Percentiles rank a stretch among this genome's conserved stretches.
Conservation (phyloP, 2,113 vertebrate species). For the Cathartes aura region DNA sequence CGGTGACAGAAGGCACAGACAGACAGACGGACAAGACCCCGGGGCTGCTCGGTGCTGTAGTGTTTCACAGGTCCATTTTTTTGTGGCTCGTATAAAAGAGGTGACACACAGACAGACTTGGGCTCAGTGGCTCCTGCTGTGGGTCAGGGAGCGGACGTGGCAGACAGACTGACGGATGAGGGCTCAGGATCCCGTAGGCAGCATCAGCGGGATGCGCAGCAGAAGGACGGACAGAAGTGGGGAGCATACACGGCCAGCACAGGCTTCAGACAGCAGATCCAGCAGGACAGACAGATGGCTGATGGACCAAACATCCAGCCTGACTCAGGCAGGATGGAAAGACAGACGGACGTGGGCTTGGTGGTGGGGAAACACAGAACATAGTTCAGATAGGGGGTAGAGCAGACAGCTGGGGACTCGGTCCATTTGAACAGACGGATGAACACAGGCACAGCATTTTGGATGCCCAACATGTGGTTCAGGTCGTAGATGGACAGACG, state of each 20-base stretch:
- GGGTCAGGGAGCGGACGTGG: conserved; percentile 11
- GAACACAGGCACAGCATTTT: neutral
- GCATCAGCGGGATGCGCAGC: neutral
- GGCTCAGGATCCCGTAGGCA: neutral
- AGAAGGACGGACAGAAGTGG: neutral
- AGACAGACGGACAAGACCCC: neutral
- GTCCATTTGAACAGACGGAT: neutral
- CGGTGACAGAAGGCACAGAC: neutral
- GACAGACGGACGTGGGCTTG: neutral
- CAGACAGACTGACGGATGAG: neutral
- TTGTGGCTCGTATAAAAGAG: neutral
- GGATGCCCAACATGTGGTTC: neutral
- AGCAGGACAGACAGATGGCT: conserved; percentile 60
- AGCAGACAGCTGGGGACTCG: neutral
- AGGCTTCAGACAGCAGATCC: conserved; percentile 70
- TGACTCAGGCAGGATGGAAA: neutral
- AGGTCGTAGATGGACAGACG: neutral
- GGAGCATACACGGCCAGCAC: neutral
- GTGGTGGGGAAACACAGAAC: neutral
- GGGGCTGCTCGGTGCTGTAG: neutral
- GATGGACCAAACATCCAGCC: neutral
- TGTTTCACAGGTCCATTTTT: neutral
- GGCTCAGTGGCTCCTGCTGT: neutral
- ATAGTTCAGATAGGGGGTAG: neutral
- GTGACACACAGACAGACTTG: neutral